Base-by-base conservation (phyloP, 1,140 invertebrate genomes). In the Caenorhabditis briggsae region DNA sequence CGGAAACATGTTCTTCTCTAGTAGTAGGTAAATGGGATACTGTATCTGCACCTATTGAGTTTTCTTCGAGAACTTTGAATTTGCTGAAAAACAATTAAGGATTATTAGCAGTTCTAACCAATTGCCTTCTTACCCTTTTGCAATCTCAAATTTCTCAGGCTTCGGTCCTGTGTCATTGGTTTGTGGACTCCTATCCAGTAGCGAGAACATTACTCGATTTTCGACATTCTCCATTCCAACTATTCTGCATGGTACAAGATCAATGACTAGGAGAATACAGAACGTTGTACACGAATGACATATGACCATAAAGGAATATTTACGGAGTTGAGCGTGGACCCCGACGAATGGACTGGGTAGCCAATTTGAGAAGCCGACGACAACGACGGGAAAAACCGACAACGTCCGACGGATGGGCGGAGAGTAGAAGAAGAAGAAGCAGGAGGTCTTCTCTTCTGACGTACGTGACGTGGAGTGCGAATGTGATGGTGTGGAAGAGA, bases 261-360 rank as follows among this genome's bases (percentile, higher is more conserved):
- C 33, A 78, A 70, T 70, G 64, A 46, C 43, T 78, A 78, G 70
- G 12, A 50, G 70, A 78, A 78, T 50, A 41, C 25, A 50, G 16
- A 70, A 43, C 43, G 64, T 70, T 70, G 41, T 9, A 70, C 41
- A 70, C 46, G 46, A 78, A 78, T 78, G 53, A 78, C 70, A 78
- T 70, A 70, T 78, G 70, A 78, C n/a, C 70, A 78, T 50, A 78
- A 78, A 78, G 33, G 70, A 78, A 78, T 78, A 78, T 78, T 78
- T 50, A 78, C 70, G 46, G 46, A 23, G 46, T 70, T 50, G 46
- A 23, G 70, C 3, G 18, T 46, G 41, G 33, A n/a, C 46, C 3
- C 43, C 70, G 41, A n/a, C 46, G 70, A 78, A 16, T 78, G 70
- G 70, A 25, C 70, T 70, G 64, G 41, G 64, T 46, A 70, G 64